Evolutionary conservation across 2,888 invertebrate genomes (phyloP), one percentile per base, ranked within the genome.

Genomic region (Lordiphosa fenestrarum): DNA sequence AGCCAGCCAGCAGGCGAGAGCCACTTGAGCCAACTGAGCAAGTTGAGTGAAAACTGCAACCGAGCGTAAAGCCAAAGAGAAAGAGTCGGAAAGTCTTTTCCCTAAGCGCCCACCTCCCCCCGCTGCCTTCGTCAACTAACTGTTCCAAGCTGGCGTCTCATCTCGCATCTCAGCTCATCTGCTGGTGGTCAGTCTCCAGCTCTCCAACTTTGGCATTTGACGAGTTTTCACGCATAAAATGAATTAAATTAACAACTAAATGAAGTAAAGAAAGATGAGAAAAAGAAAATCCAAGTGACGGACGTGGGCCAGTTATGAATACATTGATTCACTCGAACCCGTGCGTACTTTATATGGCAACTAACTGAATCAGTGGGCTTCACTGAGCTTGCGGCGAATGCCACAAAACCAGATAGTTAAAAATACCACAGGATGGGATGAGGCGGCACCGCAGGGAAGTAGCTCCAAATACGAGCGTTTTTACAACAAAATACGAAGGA

Each of bases 161-260:
- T 48, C 50, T 55, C 37, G 6, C 13, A 15, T 19, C 19, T 39
- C 15, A 23, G 1, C 25, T 6, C 10, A 40, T 7, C 10, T 7
- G n/a, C 6, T 42, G n/a, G 10, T 46, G 35, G 46, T 35, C 36
- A 36, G 35, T 33, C 46, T 46, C 46, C 37, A 49, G 42, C 38
- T 54, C 46, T 53, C 46, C 40, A 46, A 35, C 53, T 73, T 71
- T 65, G 77, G 72, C 77, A 63, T 68, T 77, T 70, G 68, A 77
- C 82, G 60, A 81, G 77, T 81, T 81, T 81, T 77, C 67, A 74
- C 72, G 77, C 77, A 80, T 71, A 61, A 77, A 76, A 70, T 70
- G 72, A 70, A 78, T 76, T 70, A 55, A 64, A 78, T 78, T 77
- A 81, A 81, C 40, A 63, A 71, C 63, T 49, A 62, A 65, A 57